Conservation (phyloP, 2,888 invertebrate species). For the Scaptomyza polygonia region DNA sequence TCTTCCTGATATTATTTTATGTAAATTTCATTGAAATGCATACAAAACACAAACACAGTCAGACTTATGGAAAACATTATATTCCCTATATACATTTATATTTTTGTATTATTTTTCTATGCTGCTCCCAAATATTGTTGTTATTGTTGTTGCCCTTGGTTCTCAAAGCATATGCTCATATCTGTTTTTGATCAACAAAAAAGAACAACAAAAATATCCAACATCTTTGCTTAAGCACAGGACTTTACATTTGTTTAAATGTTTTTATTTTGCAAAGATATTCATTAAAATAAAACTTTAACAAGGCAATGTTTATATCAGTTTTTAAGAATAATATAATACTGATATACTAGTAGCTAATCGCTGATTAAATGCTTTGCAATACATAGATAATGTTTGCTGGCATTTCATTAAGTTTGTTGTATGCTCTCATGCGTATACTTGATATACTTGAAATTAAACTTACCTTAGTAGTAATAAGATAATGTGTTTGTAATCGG, state of each 20-base stretch:
- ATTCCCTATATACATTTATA: conserved; percentile 11
- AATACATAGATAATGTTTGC: no score
- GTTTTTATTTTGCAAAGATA: no score
- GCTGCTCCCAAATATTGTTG: background rate
- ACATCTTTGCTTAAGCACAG: no score
- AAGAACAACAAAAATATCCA: no score
- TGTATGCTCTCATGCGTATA: background rate
- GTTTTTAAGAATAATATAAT: no score
- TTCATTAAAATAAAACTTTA: no score
- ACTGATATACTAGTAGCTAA: no score
- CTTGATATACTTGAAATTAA: background rate
- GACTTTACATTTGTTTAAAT: no score
- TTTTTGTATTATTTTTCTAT: conserved; percentile 13
- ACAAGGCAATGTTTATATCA: no score
- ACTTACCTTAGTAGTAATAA: background rate
- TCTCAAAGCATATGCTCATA: conserved; percentile 44
- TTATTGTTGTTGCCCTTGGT: conserved; percentile 22
- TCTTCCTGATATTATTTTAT: conserved; percentile 51
- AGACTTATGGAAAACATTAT: conserved; percentile 14
- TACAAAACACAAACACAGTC: conserved; percentile 35
- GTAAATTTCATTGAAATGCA: conserved; percentile 51
- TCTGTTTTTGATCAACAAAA: conserved; percentile 22
- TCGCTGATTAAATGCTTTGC: no score
- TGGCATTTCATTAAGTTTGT: no score
- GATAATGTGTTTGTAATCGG: background rate